Conservation (phyloP, 2,113 vertebrate species). For the Euleptes europaea region DNA sequence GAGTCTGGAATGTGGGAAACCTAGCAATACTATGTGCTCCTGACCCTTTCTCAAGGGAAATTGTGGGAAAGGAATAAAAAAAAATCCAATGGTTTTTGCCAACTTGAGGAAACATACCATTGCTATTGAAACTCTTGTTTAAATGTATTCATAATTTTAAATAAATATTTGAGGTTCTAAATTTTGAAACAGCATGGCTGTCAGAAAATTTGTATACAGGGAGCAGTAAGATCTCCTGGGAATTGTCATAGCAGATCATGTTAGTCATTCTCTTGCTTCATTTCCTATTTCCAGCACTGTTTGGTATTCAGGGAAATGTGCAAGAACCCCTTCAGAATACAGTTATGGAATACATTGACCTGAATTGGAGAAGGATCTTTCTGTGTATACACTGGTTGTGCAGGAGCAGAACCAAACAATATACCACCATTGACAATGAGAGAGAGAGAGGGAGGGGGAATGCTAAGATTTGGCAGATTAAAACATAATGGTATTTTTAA, state of each 20-base stretch:
- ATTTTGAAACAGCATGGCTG: not conserved
- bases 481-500: not conserved
- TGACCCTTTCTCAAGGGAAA: not conserved
- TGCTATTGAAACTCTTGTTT: not conserved
- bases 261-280: not conserved
- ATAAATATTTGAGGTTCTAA: not conserved
- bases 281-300: slow-evolving; percentile 32
- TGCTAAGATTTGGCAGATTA: not conserved
- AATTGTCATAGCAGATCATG: slow-evolving; percentile 19
- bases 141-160: not conserved
- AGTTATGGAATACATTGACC: slow-evolving; percentile 29
- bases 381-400: slow-evolving; percentile 34
- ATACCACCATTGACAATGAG: slow-evolving; percentile 19
- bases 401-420: slow-evolving; percentile 30
- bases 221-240: not conserved
- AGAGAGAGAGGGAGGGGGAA: slow-evolving; percentile 31
- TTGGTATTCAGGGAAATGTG: slow-evolving; percentile 46
- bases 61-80: not conserved
- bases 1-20: no score
- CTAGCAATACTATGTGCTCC: not conserved
- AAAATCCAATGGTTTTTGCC: not conserved
- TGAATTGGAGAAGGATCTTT: slow-evolving; percentile 23
- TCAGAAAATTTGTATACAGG: slow-evolving; percentile 6
- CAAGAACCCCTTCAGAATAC: not conserved
- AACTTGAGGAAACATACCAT: not conserved